Percentiles rank a stretch among this genome's conserved stretches.
Evolutionary conservation across 1,140 invertebrate species (phyloP).

Genomic region (Cyphomyrmex costatus): DNA sequence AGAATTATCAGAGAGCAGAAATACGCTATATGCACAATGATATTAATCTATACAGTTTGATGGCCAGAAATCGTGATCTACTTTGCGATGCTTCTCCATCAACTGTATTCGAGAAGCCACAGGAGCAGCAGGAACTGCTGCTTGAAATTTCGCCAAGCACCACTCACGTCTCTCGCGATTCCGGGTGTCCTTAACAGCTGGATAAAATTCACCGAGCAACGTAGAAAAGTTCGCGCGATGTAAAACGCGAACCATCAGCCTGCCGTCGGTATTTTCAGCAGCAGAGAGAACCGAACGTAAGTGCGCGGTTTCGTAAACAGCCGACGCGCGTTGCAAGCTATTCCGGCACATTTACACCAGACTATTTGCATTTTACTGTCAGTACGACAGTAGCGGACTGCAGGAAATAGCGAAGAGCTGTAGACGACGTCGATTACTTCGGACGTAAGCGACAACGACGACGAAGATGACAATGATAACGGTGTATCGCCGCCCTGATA

Average conservation of each 20-base stretch:
- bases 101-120: neutral
- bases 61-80: conserved; percentile 11
- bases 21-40: neutral
- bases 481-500: conserved; percentile 17
- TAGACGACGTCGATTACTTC: conserved; percentile 32
- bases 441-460: conserved; percentile 38
- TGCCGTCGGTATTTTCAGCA: conserved; percentile 35
- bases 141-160: conserved; percentile 27
- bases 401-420: conserved; percentile 55
- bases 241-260: conserved; percentile 5
- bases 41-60: conserved; percentile 14
- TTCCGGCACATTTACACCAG: conserved; percentile 40
- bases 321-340: conserved; percentile 31
- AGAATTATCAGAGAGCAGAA: neutral
- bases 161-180: conserved; percentile 27
- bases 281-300: conserved; percentile 31
- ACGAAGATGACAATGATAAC: conserved; percentile 15
- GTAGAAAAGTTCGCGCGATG: conserved; percentile 10
- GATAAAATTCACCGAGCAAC: conserved; percentile 34
- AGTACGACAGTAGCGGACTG: conserved; percentile 36
- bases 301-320: conserved; percentile 54
- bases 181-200: conserved; percentile 23
- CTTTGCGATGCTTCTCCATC: neutral
- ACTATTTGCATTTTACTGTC: conserved; percentile 58
- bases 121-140: neutral